A percentile compares a stretch with the other conserved stretches of the same genome.
These are phyloP conservation scores for Natrix natrix DNA, from an alignment of 2,797 vertebrate species.

Conservation along the genomic window DNA sequence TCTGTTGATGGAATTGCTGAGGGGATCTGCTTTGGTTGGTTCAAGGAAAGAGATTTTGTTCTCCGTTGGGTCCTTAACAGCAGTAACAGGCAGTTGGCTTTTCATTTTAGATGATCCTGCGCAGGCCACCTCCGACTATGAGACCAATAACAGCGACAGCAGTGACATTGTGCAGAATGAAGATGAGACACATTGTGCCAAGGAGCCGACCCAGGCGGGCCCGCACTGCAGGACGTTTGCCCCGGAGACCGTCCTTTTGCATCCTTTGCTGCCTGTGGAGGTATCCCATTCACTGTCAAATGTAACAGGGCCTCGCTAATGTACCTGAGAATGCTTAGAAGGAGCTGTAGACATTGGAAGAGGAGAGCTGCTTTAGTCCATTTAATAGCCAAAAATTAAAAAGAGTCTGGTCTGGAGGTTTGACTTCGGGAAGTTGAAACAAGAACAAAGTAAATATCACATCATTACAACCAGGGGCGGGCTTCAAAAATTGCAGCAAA, in stretches of 20 bases:
- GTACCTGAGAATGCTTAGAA: background rate
- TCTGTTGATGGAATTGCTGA: background rate
- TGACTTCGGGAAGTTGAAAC: background rate
- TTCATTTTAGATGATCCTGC: slow-evolving; percentile 79
- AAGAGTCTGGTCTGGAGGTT: background rate
- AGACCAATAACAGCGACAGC: slow-evolving; percentile 95
- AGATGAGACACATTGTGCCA: slow-evolving; percentile 78
- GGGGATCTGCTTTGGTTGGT: background rate
- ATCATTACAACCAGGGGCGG: too few species aligned
- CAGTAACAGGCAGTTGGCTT: slow-evolving; percentile 37
- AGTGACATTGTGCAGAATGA: slow-evolving; percentile 88
- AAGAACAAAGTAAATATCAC: background rate
- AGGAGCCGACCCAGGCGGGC: slow-evolving; percentile 62
- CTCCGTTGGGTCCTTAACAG: background rate
- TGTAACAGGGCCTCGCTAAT: background rate
- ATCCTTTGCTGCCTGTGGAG: slow-evolving; percentile 65
- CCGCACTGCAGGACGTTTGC: slow-evolving; percentile 64
- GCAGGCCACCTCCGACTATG: slow-evolving; percentile 90
- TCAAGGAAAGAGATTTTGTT: background rate
- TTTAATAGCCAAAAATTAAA: background rate
- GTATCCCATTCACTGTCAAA: slow-evolving; percentile 35
- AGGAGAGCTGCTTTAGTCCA: background rate
- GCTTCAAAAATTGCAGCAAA: too few species aligned
- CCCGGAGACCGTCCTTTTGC: slow-evolving; percentile 75
- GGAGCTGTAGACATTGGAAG: background rate